phyloP scores from a whole-genome alignment of 2,888 invertebrate species.

The Spodoptera exigua region DNA sequence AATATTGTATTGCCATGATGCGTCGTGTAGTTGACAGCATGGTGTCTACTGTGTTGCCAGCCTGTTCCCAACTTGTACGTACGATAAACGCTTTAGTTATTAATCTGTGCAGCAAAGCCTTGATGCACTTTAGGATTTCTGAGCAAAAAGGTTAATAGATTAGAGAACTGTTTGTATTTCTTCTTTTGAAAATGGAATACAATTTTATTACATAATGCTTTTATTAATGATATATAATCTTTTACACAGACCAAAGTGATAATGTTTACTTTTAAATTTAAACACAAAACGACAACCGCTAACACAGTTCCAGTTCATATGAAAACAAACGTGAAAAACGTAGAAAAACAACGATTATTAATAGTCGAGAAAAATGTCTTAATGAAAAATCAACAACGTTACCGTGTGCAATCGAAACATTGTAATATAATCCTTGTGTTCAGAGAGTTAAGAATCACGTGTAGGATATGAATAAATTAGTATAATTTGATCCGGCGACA shows the following conservation, averaged over 20 bases:
- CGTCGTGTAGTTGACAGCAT: conserved; percentile 47
- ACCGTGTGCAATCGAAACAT: conserved; percentile 18
- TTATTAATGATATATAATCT: not conserved
- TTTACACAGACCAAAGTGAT: not conserved
- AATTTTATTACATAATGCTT: not conserved
- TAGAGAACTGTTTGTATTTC: conserved; percentile 2
- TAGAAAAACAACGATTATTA: conserved; percentile 43
- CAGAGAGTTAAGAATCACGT: conserved; percentile 42
- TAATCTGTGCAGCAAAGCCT: conserved; percentile 40
- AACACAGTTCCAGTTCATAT: conserved; percentile 33
- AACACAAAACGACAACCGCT: conserved; percentile 6
- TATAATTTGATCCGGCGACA: conserved; percentile 69
- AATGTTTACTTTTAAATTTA: conserved; percentile 1
- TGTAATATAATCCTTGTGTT: conserved; percentile 55
- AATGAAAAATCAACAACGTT: conserved; percentile 54
- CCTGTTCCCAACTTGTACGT: conserved; percentile 36
- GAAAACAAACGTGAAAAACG: conserved; percentile 31
- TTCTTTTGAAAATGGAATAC: not conserved
- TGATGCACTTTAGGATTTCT: not conserved
- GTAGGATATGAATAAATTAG: conserved; percentile 39
- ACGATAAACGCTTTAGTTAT: conserved; percentile 49
- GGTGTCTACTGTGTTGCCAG: conserved; percentile 40
- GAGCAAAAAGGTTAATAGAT: too few relatives aligned
- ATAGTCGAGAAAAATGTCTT: conserved; percentile 54
- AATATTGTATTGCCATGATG: conserved; percentile 43